Evolutionary conservation across 2,888 invertebrate species (phyloP).

Genomic region (Troglohyphantes excavatus): DNA sequence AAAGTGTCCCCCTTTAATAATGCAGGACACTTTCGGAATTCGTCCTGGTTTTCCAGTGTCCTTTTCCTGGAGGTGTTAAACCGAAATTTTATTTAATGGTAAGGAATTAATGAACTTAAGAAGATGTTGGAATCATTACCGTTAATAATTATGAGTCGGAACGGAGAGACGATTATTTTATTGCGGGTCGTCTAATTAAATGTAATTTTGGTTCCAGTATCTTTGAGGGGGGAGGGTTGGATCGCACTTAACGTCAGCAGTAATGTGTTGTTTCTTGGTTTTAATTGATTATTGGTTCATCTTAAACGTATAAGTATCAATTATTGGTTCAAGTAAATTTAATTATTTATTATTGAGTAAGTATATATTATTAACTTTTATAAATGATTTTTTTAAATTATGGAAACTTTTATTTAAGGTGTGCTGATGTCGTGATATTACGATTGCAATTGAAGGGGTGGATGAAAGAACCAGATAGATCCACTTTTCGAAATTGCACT

Average conservation of each 20-base stretch:
- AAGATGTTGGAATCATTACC: slow-evolving; percentile 23
- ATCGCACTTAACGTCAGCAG: neutral
- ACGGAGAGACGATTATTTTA: slow-evolving; percentile 25
- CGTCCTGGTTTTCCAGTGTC: neutral
- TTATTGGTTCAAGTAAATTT: too few species aligned
- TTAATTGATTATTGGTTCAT: neutral
- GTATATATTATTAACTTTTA: too few species aligned
- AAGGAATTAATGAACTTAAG: slow-evolving; percentile 35
- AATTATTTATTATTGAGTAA: too few species aligned
- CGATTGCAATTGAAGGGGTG: too few species aligned
- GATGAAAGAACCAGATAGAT: too few species aligned
- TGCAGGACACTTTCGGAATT: slow-evolving; percentile 17
- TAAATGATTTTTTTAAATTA: too few species aligned
- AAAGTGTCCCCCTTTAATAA: slow-evolving; percentile 32
- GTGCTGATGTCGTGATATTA: too few species aligned
- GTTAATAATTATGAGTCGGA: slow-evolving; percentile 22
- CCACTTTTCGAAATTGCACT: too few species aligned
- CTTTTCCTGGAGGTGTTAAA: slow-evolving; percentile 21
- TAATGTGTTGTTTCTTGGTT: neutral
- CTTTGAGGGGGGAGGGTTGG: neutral
- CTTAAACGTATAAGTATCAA: neutral
- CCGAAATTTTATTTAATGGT: slow-evolving; percentile 41
- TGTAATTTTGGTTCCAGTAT: neutral
- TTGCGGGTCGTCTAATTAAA: slow-evolving; percentile 17
- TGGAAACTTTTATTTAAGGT: too few species aligned